Base-by-base conservation (phyloP, 2,888 invertebrate species). In the Eupithecia subumbrata region DNA sequence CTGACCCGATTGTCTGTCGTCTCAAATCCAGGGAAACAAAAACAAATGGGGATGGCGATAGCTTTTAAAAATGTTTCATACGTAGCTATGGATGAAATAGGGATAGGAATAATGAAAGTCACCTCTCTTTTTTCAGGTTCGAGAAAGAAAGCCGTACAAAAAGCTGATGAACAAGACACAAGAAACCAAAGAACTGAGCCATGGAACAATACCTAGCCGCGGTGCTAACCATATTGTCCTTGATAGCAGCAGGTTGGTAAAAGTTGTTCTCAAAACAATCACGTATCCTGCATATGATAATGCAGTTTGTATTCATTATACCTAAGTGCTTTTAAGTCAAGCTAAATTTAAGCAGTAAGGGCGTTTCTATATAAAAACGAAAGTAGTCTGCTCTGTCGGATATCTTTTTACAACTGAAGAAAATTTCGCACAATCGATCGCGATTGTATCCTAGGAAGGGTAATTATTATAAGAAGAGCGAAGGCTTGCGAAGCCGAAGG, bases 211-310 rank as follows among this genome's bases (percentile, higher is more conserved):
- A 84, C 74, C 76, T 88, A 75, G 84, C 86, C 52, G 82, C 89
- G 82, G 84, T 86, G 82, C 81, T 85, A 76, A 84, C 85, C 76
- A 81, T 89, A 80, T 81, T 92, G 83, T 86, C 91, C 80, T 87
- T 91, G 78, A 84, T 89, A 80, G 83, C 86, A 80, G 88, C 90
- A 91, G 92, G 93, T 93, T 85, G 48, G 91, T 89, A 83, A 64
- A 77, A 74, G 77, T 71, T 60, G 74, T 76, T 76, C 66, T 45
- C 52, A 64, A 34, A 73, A 74, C 73, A 70, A 69, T 69, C 69
- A 73, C 40, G 69, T 76, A 74, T 30, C 64, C 45, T 68, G 34
- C 43, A 52, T 66, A 52, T 66, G 52, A 40, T 66, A 45, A 71
- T 25, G 45, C 22, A 8, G 45, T 68, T 43, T 69, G 71, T 74